These are phyloP conservation scores for Microcebus ravelobensis DNA, from an alignment of 2,113 vertebrate species.

Conservation along the genomic window DNA sequence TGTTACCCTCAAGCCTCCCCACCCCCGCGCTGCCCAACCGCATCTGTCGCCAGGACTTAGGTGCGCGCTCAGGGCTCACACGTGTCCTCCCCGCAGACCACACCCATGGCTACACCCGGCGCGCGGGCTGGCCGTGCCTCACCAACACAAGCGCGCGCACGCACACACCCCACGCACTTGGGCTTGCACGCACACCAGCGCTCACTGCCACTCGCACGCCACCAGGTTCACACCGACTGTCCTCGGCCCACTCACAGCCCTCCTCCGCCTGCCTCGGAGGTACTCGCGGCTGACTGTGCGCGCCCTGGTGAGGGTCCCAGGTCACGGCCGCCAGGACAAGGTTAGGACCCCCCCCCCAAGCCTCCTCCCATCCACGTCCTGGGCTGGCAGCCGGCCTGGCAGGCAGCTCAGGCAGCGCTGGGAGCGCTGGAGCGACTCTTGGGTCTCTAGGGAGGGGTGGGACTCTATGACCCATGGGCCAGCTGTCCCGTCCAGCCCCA, in stretches of 20 bases:
- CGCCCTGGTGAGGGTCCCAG: constrained; percentile 83
- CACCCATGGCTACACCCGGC: not conserved
- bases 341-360: constrained; percentile 64
- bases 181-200: not conserved
- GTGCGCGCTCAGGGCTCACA: rapidly evolving
- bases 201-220: constrained; percentile 80
- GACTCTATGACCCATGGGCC: not conserved
- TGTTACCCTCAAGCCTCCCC: not conserved
- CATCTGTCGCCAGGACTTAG: not conserved
- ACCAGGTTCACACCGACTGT: constrained; percentile 68
- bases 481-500: not conserved
- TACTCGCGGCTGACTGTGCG: constrained; percentile 79
- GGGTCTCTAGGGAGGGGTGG: not conserved
- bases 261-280: constrained; percentile 83
- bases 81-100: not conserved
- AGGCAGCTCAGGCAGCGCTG: not conserved
- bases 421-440: not conserved
- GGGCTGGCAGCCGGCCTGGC: constrained; percentile 39
- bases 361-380: constrained; percentile 41
- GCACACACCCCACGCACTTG: not conserved
- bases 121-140: not conserved
- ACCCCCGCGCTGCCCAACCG: not conserved
- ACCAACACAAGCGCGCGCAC: not conserved
- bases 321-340: constrained; percentile 78
- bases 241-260: not conserved